A percentile compares a stretch with the other conserved stretches of the same genome.
phyloP scores from a whole-genome alignment of 2,797 vertebrate species.

The Antennarius maculatus region DNA sequence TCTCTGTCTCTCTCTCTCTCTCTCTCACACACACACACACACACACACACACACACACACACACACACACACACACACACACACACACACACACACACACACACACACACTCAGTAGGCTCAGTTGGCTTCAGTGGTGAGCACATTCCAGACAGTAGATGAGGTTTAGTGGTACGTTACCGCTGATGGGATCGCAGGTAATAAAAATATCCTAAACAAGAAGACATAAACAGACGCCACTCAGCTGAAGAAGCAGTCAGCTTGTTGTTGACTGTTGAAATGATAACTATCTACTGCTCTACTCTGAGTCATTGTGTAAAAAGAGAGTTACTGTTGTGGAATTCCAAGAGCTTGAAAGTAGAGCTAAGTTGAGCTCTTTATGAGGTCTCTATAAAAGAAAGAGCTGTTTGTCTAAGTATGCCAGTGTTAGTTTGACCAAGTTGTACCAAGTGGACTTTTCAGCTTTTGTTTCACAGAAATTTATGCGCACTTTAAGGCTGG shows the following conservation, averaged over 20 bases:
- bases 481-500: background rate
- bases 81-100: constrained; percentile 11
- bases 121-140: constrained; percentile 24
- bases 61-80: constrained; percentile 15
- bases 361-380: constrained; percentile 57
- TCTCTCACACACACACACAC: constrained; percentile 10
- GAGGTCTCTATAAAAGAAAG: constrained; percentile 41
- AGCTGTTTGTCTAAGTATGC: constrained; percentile 49
- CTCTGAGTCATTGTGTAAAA: constrained; percentile 40
- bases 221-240: constrained; percentile 57
- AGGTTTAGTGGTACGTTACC: constrained; percentile 29
- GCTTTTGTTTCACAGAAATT: constrained; percentile 24
- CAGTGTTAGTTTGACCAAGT: constrained; percentile 43
- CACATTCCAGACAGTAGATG: constrained; percentile 53
- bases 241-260: constrained; percentile 69
- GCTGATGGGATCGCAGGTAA: constrained; percentile 57
- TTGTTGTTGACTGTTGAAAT: constrained; percentile 76
- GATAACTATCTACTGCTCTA: constrained; percentile 56
- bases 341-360: constrained; percentile 53
- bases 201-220: constrained; percentile 56
- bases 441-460: constrained; percentile 27
- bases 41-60: constrained; percentile 16
- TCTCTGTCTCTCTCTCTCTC: background rate
- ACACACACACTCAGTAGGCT: constrained; percentile 29
- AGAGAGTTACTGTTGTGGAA: constrained; percentile 56